phyloP scores from a whole-genome alignment of 2,113 vertebrate genomes.

The Megalops atlanticus region DNA sequence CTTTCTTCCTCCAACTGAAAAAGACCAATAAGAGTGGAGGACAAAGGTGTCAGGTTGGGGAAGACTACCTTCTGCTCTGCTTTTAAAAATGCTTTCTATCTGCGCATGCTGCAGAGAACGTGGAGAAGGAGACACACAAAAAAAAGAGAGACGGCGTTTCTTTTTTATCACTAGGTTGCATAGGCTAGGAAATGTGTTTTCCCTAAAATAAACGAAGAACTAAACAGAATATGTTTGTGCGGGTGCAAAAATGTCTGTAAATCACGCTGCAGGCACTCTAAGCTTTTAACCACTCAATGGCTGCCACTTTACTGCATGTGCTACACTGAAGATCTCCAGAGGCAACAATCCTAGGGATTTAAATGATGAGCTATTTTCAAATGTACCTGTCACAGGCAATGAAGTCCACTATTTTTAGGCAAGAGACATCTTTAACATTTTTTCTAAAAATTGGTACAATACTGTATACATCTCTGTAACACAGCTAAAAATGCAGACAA shows the following conservation, averaged over 20 bases:
- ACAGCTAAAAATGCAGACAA: too few relatives aligned
- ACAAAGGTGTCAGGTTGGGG: slow-evolving; percentile 79
- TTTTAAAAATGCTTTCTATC: neutral
- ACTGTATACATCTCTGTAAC: too few relatives aligned
- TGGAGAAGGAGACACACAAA: slow-evolving; percentile 21
- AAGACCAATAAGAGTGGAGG: slow-evolving; percentile 96
- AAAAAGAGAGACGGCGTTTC: neutral
- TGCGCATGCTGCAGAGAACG: neutral
- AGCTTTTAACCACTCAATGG: neutral
- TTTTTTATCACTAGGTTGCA: too few relatives aligned
- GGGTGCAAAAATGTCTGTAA: neutral
- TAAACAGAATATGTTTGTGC: too few relatives aligned
- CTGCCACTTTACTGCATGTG: neutral
- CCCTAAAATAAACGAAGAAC: neutral
- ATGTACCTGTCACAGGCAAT: too few relatives aligned
- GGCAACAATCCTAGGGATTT: neutral
- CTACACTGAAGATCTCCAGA: neutral
- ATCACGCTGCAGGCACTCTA: neutral
- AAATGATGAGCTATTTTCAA: too few relatives aligned
- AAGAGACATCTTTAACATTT: too few relatives aligned
- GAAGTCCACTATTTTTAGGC: too few relatives aligned
- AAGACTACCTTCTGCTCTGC: slow-evolving; percentile 44
- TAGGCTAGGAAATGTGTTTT: neutral
- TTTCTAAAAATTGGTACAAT: too few relatives aligned
- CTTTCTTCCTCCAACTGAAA: slow-evolving; percentile 95